Percentiles rank a stretch among this genome's conserved stretches.
phyloP scores from a whole-genome alignment of 2,888 invertebrate species.

The Oxyteleia sp. region DNA sequence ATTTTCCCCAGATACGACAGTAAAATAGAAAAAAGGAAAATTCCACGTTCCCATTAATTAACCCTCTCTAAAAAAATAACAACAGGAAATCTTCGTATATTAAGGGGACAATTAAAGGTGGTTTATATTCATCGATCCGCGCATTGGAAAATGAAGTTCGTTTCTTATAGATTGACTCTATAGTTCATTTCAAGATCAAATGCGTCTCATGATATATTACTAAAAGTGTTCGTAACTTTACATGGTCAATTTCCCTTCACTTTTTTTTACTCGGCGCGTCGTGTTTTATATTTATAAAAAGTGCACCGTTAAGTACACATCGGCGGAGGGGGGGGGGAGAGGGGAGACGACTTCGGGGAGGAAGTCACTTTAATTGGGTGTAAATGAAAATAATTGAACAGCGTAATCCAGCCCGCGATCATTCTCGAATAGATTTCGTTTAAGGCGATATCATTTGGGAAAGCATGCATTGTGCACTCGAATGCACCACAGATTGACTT shows the following conservation, averaged over 20 bases:
- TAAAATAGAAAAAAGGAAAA: too few species aligned
- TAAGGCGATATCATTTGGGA: conserved; percentile 74
- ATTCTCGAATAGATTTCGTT: conserved; percentile 59
- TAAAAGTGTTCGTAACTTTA: conserved; percentile 28
- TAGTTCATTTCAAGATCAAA: conserved; percentile 59
- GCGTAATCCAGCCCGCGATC: conserved; percentile 8
- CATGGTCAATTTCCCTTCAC: conserved; percentile 33
- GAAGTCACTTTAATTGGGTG: not conserved
- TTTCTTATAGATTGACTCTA: conserved; percentile 39
- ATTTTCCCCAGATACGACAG: too few species aligned
- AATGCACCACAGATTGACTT: conserved; percentile 82
- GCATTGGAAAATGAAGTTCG: conserved; percentile 33
- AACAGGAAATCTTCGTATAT: too few species aligned
- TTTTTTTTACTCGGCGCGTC: conserved; percentile 2
- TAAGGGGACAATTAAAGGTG: too few species aligned
- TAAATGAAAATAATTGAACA: conserved; percentile 14
- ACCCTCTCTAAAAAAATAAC: too few species aligned
- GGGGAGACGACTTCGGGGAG: too few species aligned
- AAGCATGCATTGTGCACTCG: conserved; percentile 78
- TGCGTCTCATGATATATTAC: conserved; percentile 32
- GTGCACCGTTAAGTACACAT: not conserved
- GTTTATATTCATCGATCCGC: too few species aligned
- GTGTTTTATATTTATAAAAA: not conserved
- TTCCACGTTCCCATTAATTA: too few species aligned
- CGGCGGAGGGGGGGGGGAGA: too few species aligned